Evolutionary conservation across 92 coral and sea anemone species (phyloP), one percentile per base, ranked within the genome.

Genomic region (Pocillopora grandis): DNA sequence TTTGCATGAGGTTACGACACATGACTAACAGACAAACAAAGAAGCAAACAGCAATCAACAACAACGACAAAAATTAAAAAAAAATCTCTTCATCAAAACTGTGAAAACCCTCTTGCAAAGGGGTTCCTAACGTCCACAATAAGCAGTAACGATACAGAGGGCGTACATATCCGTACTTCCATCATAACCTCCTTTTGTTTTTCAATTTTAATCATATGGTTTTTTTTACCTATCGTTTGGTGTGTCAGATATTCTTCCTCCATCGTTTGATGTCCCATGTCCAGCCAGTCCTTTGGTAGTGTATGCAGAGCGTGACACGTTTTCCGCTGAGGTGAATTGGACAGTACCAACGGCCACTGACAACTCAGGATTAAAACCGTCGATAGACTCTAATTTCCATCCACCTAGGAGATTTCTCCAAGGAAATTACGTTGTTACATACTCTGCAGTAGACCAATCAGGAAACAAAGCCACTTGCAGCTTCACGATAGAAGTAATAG

Each of bases 371-470:
- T 23, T 21, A 7, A 27, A 42, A 9, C 86, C 87, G 8, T 8
- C 48, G 31, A 18, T 89, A 42, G 48, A 59, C 0, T 79, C 79
- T 33, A 78, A 87, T 20, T 57, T 33, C 63, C 31, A 72, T 16
- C 67, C 66, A 9, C 89, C 92, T 15, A 75, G 77, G 5, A 80
- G 72, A 15, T 72, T 89, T 13, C 37, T 15, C n/a, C 55, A 71
- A 15, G 92, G 92, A 60, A 56, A 21, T 64, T 74, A 85, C 59
- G 19, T 79, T n/a, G 64, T 89, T 35, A 80, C 79, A 33, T 89
- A 89, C 78, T 85, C 87, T 56, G 92, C 92, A 5, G 72, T 59
- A 69, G 92, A 89, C 87, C 72, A 49, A 49, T 52, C 86, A 33
- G 92, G 92, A 13, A 85, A 89, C 59, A 80, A 67, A 5, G 80